These are phyloP conservation scores for Hydropotes inermis DNA, from an alignment of 2,113 vertebrate species.

Conservation along the genomic window DNA sequence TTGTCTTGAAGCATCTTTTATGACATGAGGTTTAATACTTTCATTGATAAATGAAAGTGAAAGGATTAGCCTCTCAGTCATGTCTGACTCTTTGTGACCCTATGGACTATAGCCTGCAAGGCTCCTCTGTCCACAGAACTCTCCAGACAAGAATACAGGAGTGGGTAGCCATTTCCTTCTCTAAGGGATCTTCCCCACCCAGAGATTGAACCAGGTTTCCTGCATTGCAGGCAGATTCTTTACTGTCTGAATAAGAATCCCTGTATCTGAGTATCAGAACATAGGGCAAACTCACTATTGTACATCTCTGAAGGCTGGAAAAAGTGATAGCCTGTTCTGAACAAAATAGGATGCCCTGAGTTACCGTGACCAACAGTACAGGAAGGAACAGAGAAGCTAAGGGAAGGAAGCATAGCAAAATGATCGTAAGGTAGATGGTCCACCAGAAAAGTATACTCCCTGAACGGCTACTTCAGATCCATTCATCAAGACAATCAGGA, in stretches of 20 bases:
- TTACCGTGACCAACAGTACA: not conserved
- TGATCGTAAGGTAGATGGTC: not conserved
- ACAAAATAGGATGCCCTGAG: not conserved
- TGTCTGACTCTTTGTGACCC: not conserved
- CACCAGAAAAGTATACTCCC: not conserved
- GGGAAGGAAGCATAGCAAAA: not conserved
- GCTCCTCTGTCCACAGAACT: not conserved
- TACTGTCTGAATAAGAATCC: not conserved
- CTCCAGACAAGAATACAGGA: not conserved
- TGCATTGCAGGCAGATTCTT: not conserved
- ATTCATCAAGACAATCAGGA: not conserved
- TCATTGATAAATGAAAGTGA: not conserved
- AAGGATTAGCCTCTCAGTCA: not conserved
- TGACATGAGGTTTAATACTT: not conserved
- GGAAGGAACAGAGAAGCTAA: not conserved
- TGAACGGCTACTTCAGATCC: not conserved
- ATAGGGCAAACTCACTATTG: not conserved
- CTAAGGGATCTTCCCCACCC: not conserved
- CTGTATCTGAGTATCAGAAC: too few species aligned
- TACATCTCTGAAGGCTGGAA: not conserved
- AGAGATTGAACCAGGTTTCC: not conserved
- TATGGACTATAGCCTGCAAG: not conserved
- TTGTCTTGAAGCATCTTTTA: not conserved
- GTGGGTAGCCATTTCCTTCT: not conserved
- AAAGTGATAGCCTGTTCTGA: not conserved